A percentile compares a stretch with the other conserved stretches of the same genome.
Conservation (phyloP, 1,140 invertebrate species). For the Grapholita molesta region DNA sequence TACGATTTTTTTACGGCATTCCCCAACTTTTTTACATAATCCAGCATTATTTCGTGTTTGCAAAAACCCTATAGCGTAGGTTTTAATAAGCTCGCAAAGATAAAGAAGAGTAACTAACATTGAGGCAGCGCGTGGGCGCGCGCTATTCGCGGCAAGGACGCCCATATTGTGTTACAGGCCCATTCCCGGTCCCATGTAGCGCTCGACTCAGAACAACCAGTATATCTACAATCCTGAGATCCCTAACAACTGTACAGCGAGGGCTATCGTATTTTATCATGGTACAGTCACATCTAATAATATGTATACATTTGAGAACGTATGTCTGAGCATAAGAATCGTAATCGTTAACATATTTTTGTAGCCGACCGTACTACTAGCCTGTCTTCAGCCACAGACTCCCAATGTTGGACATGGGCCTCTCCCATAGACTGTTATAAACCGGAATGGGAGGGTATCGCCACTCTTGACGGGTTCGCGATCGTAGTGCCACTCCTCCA, state of each 20-base stretch:
- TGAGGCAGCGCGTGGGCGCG: background rate
- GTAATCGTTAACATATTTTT: no score
- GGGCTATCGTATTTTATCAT: background rate
- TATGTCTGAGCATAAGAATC: no score
- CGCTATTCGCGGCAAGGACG: background rate
- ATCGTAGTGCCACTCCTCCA: no score
- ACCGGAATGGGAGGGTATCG: no score
- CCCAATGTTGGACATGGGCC: no score
- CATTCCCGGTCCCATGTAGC: background rate
- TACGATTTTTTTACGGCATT: no score
- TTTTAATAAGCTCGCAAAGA: slow-evolving; percentile 1
- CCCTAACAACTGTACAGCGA: background rate
- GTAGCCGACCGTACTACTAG: no score
- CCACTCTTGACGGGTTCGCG: no score
- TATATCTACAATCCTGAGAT: background rate
- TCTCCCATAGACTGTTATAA: no score
- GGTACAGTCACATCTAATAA: no score
- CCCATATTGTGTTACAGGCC: background rate
- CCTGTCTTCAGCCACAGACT: no score
- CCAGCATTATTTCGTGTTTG: background rate
- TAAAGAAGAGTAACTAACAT: slow-evolving; percentile 3
- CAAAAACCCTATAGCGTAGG: background rate
- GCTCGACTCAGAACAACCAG: background rate
- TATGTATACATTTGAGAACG: no score
- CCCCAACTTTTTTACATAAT: background rate